A percentile compares a stretch with the other conserved stretches of the same genome.
Evolutionary conservation across 1,140 invertebrate genomes (phyloP).

Genomic region (Tetramorium alpestre): DNA sequence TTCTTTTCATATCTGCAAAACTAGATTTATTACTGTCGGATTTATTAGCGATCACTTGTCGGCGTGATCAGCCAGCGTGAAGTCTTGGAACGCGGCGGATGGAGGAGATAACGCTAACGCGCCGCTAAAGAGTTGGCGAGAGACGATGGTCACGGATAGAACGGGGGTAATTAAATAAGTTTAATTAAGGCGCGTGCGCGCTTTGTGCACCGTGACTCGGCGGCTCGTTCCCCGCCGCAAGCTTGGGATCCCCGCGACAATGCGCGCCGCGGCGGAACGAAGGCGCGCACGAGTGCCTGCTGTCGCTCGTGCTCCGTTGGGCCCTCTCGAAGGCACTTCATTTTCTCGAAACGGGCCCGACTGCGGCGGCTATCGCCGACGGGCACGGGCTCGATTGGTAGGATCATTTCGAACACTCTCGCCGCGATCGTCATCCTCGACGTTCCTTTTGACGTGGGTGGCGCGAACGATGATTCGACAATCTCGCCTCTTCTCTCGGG

Average conservation of each 20-base stretch:
- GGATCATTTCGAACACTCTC: conserved; percentile 69
- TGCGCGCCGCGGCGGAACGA: conserved; percentile 37
- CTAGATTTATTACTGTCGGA: not conserved
- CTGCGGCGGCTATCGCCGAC: conserved; percentile 50
- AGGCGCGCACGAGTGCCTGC: conserved; percentile 60
- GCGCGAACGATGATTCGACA: conserved; percentile 72
- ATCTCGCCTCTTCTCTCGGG: conserved; percentile 20
- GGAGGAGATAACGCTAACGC: conserved; percentile 33
- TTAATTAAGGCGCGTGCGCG: conserved; percentile 73
- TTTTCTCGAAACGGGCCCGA: conserved; percentile 66
- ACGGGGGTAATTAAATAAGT: conserved; percentile 75
- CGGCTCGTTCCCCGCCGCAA: conserved; percentile 33
- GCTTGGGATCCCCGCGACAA: conserved; percentile 58
- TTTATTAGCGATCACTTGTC: not conserved
- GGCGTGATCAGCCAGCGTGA: conserved; percentile 6
- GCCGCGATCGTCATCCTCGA: conserved; percentile 29
- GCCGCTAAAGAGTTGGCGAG: conserved; percentile 54
- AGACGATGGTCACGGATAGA: conserved; percentile 58
- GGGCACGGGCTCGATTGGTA: conserved; percentile 52
- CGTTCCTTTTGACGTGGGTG: conserved; percentile 67
- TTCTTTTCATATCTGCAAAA: not conserved
- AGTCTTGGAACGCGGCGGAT: not conserved
- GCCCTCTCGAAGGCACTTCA: conserved; percentile 47
- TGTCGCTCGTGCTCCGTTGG: conserved; percentile 54
- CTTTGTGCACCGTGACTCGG: conserved; percentile 68